These are phyloP conservation scores for Pantherophis alleghaniensis DNA, from an alignment of 2,797 vertebrate species.

Conservation along the genomic window DNA sequence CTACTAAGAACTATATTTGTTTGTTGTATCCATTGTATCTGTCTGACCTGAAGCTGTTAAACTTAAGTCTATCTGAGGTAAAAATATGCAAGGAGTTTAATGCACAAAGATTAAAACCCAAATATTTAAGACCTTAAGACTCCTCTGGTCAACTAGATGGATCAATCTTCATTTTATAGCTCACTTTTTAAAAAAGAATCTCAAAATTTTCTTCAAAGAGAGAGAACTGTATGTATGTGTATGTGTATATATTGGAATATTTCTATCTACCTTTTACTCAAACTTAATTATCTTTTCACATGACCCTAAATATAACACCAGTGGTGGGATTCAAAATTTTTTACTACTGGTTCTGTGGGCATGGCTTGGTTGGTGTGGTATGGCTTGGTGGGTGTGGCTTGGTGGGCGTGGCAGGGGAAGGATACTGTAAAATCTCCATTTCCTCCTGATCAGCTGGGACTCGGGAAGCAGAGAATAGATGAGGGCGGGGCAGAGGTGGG, in stretches of 20 bases:
- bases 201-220: background rate
- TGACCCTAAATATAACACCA: background rate
- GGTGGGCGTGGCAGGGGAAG: no score
- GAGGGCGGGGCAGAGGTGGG: no score
- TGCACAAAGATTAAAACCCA: background rate
- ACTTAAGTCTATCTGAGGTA: background rate
- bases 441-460: no score
- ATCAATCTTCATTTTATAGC: background rate
- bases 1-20: background rate
- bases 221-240: background rate
- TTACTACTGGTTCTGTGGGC: no score
- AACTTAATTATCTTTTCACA: background rate
- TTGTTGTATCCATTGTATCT: background rate
- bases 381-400: no score
- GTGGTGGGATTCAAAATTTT: no score
- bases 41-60: background rate
- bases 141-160: background rate
- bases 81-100: background rate
- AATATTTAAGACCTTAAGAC: background rate
- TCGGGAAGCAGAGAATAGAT: no score
- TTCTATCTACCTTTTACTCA: background rate
- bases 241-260: background rate
- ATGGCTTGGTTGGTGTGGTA: no score
- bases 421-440: no score
- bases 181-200: background rate